Base-by-base conservation (phyloP, 1,140 invertebrate genomes). In the Luehdorfia chinensis region DNA sequence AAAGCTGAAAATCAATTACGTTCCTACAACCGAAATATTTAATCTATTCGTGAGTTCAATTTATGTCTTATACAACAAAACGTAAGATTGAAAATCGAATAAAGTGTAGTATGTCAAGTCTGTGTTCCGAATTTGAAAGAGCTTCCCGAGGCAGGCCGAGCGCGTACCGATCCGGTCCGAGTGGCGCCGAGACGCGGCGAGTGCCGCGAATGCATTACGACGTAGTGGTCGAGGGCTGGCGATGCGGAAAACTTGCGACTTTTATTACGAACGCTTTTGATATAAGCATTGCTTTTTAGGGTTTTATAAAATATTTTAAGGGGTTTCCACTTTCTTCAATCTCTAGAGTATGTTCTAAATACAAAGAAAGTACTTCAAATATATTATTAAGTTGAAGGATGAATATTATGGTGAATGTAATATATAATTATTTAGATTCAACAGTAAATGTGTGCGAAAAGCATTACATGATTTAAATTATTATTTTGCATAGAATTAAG, bases 141-240 rank as follows among this genome's bases (percentile, higher is more conserved):
- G 76, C 71, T 84, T 78, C 73, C 75, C 81, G 81, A 80, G 54
- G 25, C 31, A 12, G 43, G 54, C 74, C 81, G 81, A 85, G 59
- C 69, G 63, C 55, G 66, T 85, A 85, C 81, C 81, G 81, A 85
- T 85, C 81, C 66, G 69, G 77, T 62, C 79, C 81, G 81, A 85
- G 63, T 54, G 78, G 71, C 75, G 79, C 79, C 81, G 81, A 85
- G 72, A 67, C 70, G 71, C 69, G 58, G 75, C 74, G 69, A 77
- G 66, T 55, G 61, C 66, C 60, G 62, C 66, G 77, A 83, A 77
- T 85, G 81, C 81, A 85, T 83, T 79, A 83, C 76, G 66, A 66
- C 66, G 74, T 63, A 60, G 60, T 49, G 56, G 32, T 16, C 16
- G 68, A 83, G 78, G 80, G 80, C 36, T 80, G 75, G 37, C 66